Evolutionary conservation across 2,797 vertebrate genomes (phyloP).

Genomic region (Enteromius anoplus): DNA sequence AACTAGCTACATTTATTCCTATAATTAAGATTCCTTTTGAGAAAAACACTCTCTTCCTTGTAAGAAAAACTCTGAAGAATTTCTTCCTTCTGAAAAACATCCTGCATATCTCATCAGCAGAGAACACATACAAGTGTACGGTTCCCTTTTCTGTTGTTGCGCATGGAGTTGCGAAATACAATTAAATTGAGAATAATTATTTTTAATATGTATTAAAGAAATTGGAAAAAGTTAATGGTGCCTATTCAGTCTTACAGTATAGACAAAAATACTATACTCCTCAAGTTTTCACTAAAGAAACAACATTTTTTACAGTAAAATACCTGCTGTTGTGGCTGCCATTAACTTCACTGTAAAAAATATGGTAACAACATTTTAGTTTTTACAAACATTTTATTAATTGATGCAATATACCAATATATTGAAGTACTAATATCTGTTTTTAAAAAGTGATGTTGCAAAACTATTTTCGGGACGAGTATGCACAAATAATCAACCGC

Average conservation of each 20-base stretch:
- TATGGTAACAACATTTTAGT: not conserved
- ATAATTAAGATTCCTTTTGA: not conserved
- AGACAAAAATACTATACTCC: not conserved
- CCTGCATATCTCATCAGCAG: not conserved
- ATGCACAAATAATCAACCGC: too few species aligned
- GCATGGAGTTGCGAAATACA: not conserved
- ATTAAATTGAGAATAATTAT: too few species aligned
- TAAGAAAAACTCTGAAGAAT: slow-evolving; percentile 11
- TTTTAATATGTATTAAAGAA: not conserved
- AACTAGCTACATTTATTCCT: not conserved
- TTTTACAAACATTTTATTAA: too few species aligned
- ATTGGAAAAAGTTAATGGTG: not conserved
- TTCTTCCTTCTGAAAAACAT: slow-evolving; percentile 1
- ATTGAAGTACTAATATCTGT: not conserved
- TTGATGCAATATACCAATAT: not conserved
- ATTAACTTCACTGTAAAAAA: not conserved
- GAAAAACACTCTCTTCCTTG: slow-evolving; percentile 2
- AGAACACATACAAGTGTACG: not conserved
- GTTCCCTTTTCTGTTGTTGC: not conserved
- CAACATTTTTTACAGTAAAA: not conserved
- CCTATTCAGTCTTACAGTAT: not conserved
- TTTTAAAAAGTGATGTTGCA: not conserved
- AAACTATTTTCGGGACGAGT: too few species aligned
- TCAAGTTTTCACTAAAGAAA: not conserved
- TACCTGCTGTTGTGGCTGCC: too few species aligned